Base-by-base conservation (phyloP, 1,140 invertebrate species). In the Triops longicaudatus region DNA sequence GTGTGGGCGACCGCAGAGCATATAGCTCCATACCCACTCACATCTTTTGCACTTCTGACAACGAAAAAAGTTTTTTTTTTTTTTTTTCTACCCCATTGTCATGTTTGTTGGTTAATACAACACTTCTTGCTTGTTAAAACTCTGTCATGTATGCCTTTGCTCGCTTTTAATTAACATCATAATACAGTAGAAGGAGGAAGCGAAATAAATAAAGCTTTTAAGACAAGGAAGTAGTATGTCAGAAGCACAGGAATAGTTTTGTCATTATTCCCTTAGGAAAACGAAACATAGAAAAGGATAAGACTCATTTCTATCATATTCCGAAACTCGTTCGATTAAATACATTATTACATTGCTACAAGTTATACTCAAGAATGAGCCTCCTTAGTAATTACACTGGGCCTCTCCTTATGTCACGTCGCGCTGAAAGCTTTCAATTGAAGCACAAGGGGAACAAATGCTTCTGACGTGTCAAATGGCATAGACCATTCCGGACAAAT, bases 151-250 rank as follows among this genome's bases (percentile, higher is more conserved):
- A n/a, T 63, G 50, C 14, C 50, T 63, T 37, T 63, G 50, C 50
- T 63, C 50, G 50, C 50, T 63, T 63, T 63, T 63, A 63, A 63
- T 63, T 63, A 63, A 63, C 50, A 63, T 63, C 50, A n/a, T 17
- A 63, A 63, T 63, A 63, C 50, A 63, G 14, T 17, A 6, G 50
- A 22, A 63, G 22, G 50, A 63, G 50, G 50, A 63, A 63, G 50
- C 14, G 22, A 63, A 22, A 63, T 22, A 63, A 63, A 63, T 22
- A 63, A 63, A 63, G 17, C 5, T 63, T 17, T 63, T 63, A 63
- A 7, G 22, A 63, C 17, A 22, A 22, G 50, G 50, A 63, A 17
- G 10, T 63, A 22, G 1, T 63, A 63, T 63, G 22, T 63, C 50
- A 14, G 14, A 63, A 63, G 50, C 17, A 63, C 50, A 63, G 50